phyloP scores from a whole-genome alignment of 2,888 invertebrate species.

The Rhogogaster chlorosoma region DNA sequence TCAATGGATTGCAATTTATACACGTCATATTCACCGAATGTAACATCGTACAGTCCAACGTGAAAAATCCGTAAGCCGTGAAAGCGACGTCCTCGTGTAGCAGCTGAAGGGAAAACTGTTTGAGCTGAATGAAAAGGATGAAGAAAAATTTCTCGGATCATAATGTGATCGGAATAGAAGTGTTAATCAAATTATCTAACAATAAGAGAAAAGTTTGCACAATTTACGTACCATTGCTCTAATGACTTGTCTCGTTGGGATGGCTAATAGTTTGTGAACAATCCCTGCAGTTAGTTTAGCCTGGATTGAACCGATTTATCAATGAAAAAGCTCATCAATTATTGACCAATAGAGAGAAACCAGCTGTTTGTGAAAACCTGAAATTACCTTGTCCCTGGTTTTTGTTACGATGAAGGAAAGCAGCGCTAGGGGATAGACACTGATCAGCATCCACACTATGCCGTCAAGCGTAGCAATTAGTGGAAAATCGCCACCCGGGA shows the following conservation, averaged over 20 bases:
- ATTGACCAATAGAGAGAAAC: background rate
- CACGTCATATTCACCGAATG: conserved; percentile 6
- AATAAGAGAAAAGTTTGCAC: background rate
- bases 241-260: background rate
- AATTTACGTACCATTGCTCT: background rate
- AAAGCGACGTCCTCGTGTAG: background rate
- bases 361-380: background rate
- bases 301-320: background rate
- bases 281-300: background rate
- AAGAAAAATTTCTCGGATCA: background rate
- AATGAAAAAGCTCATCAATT: background rate
- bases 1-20: background rate
- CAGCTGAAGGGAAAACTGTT: conserved; percentile 18
- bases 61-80: conserved; percentile 21
- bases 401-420: background rate
- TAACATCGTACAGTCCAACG: conserved; percentile 21
- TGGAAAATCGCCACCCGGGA: background rate
- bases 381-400: background rate
- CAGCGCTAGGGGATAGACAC: background rate
- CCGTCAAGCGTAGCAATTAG: background rate
- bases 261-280: background rate
- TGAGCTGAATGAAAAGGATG: background rate
- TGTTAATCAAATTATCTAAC: background rate
- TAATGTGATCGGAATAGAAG: background rate
- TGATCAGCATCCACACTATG: background rate